Conservation (phyloP, 2,797 vertebrate species). For the Capromys pilorides region DNA sequence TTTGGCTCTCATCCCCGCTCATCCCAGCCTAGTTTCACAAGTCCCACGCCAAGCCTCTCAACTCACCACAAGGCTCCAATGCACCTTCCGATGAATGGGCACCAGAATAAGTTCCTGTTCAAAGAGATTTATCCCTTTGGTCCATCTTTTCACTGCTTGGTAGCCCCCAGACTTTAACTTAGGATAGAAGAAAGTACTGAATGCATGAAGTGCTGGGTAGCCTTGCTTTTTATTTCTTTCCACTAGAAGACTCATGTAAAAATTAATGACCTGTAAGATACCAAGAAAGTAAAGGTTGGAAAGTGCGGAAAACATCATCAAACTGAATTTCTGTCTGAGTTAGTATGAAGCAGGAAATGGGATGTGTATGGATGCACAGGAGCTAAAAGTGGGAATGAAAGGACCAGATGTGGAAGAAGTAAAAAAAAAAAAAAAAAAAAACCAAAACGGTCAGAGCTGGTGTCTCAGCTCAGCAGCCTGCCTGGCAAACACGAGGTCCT, state of each 20-base stretch:
- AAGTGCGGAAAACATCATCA: neutral
- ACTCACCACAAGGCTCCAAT: constrained; percentile 92
- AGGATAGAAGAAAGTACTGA: constrained; percentile 95
- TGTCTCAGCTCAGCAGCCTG: no score
- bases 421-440: constrained; percentile 44
- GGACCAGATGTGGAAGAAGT: neutral
- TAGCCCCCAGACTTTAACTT: constrained; percentile 91
- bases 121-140: constrained; percentile 93
- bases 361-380: neutral
- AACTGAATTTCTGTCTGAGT: constrained; percentile 25
- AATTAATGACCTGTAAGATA: constrained; percentile 92
- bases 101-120: constrained; percentile 91
- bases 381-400: neutral
- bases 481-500: no score
- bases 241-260: constrained; percentile 94
- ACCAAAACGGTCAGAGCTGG: neutral
- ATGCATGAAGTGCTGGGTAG: constrained; percentile 89
- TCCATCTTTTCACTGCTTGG: constrained; percentile 92
- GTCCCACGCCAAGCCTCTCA: neutral
- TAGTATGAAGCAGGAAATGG: constrained; percentile 30
- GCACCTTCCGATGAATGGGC: constrained; percentile 91
- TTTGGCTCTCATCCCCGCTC: neutral
- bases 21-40: neutral
- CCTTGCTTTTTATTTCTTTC: constrained; percentile 87
- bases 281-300: constrained; percentile 25